Base-by-base conservation (phyloP, 2,888 invertebrate genomes). In the Tethea ocularis region DNA sequence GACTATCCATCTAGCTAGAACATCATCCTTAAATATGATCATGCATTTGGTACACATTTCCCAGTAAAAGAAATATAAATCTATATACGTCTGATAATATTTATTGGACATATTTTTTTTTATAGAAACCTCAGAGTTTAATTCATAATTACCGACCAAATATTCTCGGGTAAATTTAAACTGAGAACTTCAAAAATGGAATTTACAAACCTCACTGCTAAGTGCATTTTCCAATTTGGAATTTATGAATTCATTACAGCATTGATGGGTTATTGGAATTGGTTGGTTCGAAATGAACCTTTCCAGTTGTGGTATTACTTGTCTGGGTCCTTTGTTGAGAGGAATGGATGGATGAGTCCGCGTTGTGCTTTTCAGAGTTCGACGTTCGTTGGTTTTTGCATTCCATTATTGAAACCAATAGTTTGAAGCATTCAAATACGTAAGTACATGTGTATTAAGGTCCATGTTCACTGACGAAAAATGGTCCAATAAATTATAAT, bases 251-350 rank as follows among this genome's bases (percentile, higher is more conserved):
- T 46, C 17, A 46, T 46, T 46, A 20, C 6, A 6, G 20, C 46
- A 46, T 46, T 46, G 46, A 46, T 46, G 46, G 46, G 46, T 46
- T 46, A 46, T 46, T 46, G 46, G 20, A 46, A 46, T 46, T 46
- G 46, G 46, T 46, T 46, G 17, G 46, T 46, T 46, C 20, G 20
- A 17, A 46, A 46, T 41, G 41, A 41, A 41, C 17, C 20, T 20
- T 20, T 46, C 20, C 20, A 46, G 20, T 20, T 20, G 46, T 46
- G 46, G 46, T 20, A 46, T 20, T 2, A 46, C 46, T 46, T 46
- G 46, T 46, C 46, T 46, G 20, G 10, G 17, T 20, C 46, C 46
- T 46, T 17, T 46, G 46, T 46, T 46, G 20, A 46, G 46, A 10
- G 10, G 46, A 20, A 46, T 46, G 46, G 20, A 46, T 46, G 46